phyloP scores from a whole-genome alignment of 2,797 vertebrate genomes.

The Sebastes dallii region DNA sequence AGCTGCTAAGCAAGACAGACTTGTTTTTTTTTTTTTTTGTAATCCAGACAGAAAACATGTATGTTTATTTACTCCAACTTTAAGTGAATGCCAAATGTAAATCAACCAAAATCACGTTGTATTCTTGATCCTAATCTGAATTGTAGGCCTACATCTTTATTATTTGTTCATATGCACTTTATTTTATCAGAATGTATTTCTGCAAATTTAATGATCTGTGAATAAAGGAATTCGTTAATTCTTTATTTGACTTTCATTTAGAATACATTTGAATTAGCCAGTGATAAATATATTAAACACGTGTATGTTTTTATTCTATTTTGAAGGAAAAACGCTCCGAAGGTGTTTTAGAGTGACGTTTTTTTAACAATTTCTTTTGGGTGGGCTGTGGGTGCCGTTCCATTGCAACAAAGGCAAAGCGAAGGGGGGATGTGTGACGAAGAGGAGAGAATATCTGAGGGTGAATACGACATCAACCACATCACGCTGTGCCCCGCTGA shows the following conservation, averaged over 20 bases:
- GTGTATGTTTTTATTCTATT: not conserved
- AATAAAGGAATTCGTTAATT: slow-evolving; percentile 46
- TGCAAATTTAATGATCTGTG: slow-evolving; percentile 23
- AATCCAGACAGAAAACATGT: not conserved
- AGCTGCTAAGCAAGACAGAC: slow-evolving; percentile 11
- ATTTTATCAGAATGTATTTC: slow-evolving; percentile 39
- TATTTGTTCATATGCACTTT: slow-evolving; percentile 42
- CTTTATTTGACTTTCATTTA: slow-evolving; percentile 3
- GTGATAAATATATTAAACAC: not conserved
- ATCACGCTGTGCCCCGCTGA: not conserved
- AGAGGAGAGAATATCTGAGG: not conserved
- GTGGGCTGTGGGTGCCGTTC: slow-evolving; percentile 46
- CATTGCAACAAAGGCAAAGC: slow-evolving; percentile 43
- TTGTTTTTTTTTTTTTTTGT: slow-evolving; percentile 9
- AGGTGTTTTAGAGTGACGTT: not conserved
- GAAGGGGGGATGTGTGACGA: slow-evolving; percentile 30
- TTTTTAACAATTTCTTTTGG: not conserved
- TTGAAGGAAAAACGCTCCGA: not conserved
- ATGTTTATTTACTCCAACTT: slow-evolving; percentile 12
- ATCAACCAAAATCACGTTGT: slow-evolving; percentile 35
- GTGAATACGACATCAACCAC: not conserved
- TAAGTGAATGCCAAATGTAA: slow-evolving; percentile 52
- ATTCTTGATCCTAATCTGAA: not conserved
- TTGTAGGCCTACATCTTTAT: not conserved
- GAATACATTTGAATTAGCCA: not conserved